Conservation (phyloP, 1,140 invertebrate species). For the Ceratosolen fusciceps region DNA sequence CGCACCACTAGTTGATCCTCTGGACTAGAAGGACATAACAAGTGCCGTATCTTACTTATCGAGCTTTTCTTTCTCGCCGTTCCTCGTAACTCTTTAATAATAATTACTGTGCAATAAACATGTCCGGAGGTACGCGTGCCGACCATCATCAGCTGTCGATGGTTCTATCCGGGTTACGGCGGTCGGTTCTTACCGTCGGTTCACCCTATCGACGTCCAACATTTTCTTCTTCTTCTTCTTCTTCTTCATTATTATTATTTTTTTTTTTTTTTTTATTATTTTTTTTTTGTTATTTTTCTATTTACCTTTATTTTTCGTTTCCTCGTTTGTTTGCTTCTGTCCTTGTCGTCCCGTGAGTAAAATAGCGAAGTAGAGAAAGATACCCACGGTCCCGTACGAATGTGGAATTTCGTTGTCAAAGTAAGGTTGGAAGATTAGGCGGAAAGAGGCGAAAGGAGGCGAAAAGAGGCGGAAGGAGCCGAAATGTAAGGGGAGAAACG, state of each 20-base stretch:
- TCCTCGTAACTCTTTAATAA: constrained; percentile 46
- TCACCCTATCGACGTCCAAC: no score
- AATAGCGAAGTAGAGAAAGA: not conserved
- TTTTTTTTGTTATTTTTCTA: no score
- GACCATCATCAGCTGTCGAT: constrained; percentile 27
- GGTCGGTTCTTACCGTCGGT: constrained; percentile 31
- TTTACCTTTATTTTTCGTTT: no score
- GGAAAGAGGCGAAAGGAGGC: constrained; percentile 28
- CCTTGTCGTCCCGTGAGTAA: no score
- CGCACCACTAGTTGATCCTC: constrained; percentile 53
- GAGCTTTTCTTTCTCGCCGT: constrained; percentile 37
- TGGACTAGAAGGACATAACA: constrained; percentile 36
- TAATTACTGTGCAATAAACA: constrained; percentile 48
- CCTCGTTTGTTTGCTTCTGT: no score
- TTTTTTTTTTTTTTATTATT: no score
- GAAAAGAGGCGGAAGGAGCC: no score
- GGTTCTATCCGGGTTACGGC: constrained; percentile 7
- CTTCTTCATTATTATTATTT: no score
- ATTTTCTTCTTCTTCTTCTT: no score
- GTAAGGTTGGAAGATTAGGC: not conserved
- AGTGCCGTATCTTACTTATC: constrained; percentile 43
- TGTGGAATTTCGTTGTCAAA: not conserved
- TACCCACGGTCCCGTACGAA: constrained; percentile 1
- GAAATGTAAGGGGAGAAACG: constrained; percentile 23
- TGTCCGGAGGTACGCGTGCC: constrained; percentile 24